Evolutionary conservation across 2,888 invertebrate genomes (phyloP), one percentile per base, ranked within the genome.

Genomic region (Xanthorhoe designata): DNA sequence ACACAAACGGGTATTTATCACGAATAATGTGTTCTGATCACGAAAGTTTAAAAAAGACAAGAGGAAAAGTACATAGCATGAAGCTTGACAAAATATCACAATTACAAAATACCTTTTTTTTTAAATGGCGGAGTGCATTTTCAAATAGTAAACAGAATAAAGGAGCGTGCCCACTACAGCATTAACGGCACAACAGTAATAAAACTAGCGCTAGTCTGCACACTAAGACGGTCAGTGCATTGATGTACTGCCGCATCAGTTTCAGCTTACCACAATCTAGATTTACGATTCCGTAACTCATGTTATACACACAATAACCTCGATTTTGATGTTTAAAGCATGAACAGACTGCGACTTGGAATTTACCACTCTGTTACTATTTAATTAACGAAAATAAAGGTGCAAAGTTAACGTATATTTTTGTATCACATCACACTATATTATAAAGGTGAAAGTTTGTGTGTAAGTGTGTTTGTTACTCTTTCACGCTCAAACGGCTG

Each of bases 241-340:
- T 86, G 87, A 88, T 86, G 79, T 84, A 88, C 80, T 78, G 77
- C 84, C 79, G 83, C 85, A 86, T 88, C 87, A 86, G 86, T 87
- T 86, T 84, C 85, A 85, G 83, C 79, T 83, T 81, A 84, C 81
- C 79, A 78, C 84, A 79, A 80, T 78, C 78, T 78, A 83, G 86
- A 87, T 87, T 86, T 86, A 87, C 82, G 81, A 82, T 80, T 80
- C 77, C 81, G 80, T 81, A 80, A 83, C 78, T 81, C 83, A 83
- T 79, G 76, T 61, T n/a, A n/a, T n/a, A 71, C 66, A 74, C 72
- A 73, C 71, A 74, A 74, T 71, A 70, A 70, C 72, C 74, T 68
- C 67, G 59, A 67, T 74, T 74, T 65, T 47, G 29, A 58, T 52
- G 60, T 52, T 42, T 55, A 49, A 59, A 66, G 4, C 2, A 64